Conservation (phyloP, 2,113 vertebrate genomes). For the Cynocephalus volans region DNA sequence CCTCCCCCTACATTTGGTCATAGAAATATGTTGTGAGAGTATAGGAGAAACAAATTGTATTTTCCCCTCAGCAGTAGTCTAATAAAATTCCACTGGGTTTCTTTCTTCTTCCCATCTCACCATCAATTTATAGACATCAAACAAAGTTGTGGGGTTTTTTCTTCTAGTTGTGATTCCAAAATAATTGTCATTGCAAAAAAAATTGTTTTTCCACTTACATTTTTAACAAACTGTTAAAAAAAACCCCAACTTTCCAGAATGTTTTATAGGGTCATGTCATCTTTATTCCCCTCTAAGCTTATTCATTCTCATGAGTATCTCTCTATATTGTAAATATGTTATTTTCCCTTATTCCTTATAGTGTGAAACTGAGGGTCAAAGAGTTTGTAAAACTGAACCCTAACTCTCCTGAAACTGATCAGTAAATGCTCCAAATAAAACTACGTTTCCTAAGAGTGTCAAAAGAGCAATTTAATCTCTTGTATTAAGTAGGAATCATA, state of each 20-base stretch:
- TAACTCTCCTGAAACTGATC: neutral
- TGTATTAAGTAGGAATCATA: neutral
- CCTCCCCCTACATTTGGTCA: no score
- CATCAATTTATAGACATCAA: neutral
- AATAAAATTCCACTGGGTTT: neutral
- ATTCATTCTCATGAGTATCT: neutral
- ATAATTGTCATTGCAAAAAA: neutral
- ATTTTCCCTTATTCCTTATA: neutral
- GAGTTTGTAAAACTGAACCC: neutral
- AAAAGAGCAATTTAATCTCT: neutral
- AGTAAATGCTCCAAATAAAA: slow-evolving; percentile 14
- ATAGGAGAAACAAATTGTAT: no score
- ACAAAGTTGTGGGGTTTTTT: neutral
- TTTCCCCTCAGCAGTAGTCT: neutral
- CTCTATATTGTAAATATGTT: neutral
- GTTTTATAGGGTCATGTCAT: neutral
- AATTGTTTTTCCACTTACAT: neutral
- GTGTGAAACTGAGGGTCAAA: neutral
- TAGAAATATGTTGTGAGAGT: no score
- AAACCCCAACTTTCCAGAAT: neutral
- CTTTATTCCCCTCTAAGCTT: slow-evolving; percentile 20
- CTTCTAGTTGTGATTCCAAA: neutral
- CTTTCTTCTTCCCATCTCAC: neutral
- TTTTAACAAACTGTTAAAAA: neutral
- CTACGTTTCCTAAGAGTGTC: neutral